phyloP scores from a whole-genome alignment of 2,797 vertebrate genomes.

The Hipposideros larvatus region DNA sequence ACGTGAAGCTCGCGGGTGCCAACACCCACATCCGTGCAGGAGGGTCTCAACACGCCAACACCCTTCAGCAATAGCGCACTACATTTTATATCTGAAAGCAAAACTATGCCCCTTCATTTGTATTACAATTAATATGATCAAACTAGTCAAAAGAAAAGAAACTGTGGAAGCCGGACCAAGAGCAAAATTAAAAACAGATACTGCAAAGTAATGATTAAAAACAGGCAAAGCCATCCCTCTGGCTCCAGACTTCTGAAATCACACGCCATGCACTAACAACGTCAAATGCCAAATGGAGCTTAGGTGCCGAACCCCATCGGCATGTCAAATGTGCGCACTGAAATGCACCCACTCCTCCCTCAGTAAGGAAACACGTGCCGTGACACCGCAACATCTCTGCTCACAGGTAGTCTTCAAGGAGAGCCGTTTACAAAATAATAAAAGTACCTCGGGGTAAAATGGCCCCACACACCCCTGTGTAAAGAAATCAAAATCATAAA shows the following conservation, averaged over 20 bases:
- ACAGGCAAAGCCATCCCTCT: too few relatives aligned
- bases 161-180: slow-evolving; percentile 12
- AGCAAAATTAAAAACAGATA: neutral
- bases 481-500: slow-evolving; percentile 19
- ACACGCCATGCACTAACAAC: too few relatives aligned
- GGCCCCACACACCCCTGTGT: neutral
- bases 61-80: rapidly evolving
- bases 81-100: neutral
- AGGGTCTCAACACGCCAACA: neutral
- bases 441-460: neutral
- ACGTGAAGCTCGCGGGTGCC: too few relatives aligned
- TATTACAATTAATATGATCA: neutral
- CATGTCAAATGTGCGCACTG: too few relatives aligned
- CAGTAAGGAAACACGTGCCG: too few relatives aligned
- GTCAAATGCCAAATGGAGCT: too few relatives aligned
- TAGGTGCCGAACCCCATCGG: too few relatives aligned
- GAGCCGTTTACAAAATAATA: slow-evolving; percentile 33
- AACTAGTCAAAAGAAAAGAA: neutral
- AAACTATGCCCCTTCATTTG: neutral
- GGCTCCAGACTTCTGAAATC: too few relatives aligned
- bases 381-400: slow-evolving; percentile 54
- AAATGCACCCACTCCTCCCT: neutral
- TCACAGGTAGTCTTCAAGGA: slow-evolving; percentile 71
- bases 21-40: neutral
- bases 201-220: too few relatives aligned